Evolutionary conservation across 2,888 invertebrate genomes (phyloP).

Genomic region (Tupiocoris notatus): DNA sequence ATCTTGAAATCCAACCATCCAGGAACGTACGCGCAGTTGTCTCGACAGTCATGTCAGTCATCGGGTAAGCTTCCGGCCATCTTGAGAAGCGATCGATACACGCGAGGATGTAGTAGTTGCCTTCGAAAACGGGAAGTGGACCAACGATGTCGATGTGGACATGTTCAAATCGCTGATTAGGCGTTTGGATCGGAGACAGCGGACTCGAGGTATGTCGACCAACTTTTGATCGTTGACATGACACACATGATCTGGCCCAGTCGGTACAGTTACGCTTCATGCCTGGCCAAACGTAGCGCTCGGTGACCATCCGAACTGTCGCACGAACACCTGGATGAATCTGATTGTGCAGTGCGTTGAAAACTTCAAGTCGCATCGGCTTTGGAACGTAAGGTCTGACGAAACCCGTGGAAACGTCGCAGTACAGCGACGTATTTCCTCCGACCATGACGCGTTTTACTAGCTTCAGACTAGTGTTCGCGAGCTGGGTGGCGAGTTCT

Average conservation of each 20-base stretch:
- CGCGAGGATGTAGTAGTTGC: conserved; percentile 52
- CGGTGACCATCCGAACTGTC: conserved; percentile 50
- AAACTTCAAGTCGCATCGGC: conserved; percentile 33
- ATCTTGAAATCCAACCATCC: conserved; percentile 54
- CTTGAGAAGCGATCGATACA: conserved; percentile 52
- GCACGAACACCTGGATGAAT: conserved; percentile 50
- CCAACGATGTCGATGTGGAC: conserved; percentile 53
- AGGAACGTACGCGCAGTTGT: conserved; percentile 53
- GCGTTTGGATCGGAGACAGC: conserved; percentile 48
- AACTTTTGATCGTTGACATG: conserved; percentile 53
- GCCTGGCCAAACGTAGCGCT: conserved; percentile 54
- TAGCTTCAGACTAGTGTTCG: too few relatives aligned
- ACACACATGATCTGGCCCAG: conserved; percentile 52
- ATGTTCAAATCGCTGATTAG: conserved; percentile 51
- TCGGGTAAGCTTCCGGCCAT: conserved; percentile 54
- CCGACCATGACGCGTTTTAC: too few relatives aligned
- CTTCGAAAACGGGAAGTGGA: conserved; percentile 32
- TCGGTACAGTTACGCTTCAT: conserved; percentile 52
- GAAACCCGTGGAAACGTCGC: conserved; percentile 20
- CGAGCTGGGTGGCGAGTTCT: too few relatives aligned
- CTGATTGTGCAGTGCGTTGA: conserved; percentile 49
- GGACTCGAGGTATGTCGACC: conserved; percentile 51
- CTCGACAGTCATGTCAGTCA: conserved; percentile 53
- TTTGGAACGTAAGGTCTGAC: conserved; percentile 42
- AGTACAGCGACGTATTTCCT: too few relatives aligned